Conservation (phyloP, 2,888 invertebrate genomes). For the Cerastoderma edule region DNA sequence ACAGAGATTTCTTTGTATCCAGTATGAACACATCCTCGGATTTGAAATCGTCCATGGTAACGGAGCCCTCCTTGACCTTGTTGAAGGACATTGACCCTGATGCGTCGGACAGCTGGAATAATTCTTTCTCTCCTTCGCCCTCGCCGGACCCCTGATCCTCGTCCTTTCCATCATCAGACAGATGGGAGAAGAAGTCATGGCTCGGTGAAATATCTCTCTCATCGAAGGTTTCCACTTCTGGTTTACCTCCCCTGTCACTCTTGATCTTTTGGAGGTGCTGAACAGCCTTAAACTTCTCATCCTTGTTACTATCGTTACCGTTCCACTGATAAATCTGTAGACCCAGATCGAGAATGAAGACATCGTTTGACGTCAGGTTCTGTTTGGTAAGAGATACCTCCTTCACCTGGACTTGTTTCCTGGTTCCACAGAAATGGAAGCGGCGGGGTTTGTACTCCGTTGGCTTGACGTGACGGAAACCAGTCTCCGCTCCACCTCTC, state of each 20-base stretch:
- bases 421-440: conserved; percentile 76
- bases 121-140: conserved; percentile 58
- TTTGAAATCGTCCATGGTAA: conserved; percentile 70
- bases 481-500: conserved; percentile 81
- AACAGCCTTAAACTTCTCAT: conserved; percentile 81
- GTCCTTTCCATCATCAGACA: conserved; percentile 66
- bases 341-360: conserved; percentile 82
- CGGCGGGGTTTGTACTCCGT: conserved; percentile 79
- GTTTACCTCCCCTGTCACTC: conserved; percentile 72
- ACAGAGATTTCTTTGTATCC: conserved; percentile 76
- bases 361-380: conserved; percentile 78
- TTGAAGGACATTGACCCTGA: conserved; percentile 71
- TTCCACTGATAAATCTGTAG: conserved; percentile 81
- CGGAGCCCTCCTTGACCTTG: conserved; percentile 68
- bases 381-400: conserved; percentile 66
- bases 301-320: conserved; percentile 80
- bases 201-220: conserved; percentile 54
- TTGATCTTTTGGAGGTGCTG: conserved; percentile 75
- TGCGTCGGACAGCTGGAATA: conserved; percentile 74
- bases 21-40: conserved; percentile 82
- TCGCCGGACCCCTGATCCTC: conserved; percentile 57
- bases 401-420: conserved; percentile 67
- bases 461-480: conserved; percentile 81
- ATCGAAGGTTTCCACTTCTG: conserved; percentile 73
- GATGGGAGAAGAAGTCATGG: conserved; percentile 73